Conservation (phyloP, 2,888 invertebrate species). For the Patella pellucida region DNA sequence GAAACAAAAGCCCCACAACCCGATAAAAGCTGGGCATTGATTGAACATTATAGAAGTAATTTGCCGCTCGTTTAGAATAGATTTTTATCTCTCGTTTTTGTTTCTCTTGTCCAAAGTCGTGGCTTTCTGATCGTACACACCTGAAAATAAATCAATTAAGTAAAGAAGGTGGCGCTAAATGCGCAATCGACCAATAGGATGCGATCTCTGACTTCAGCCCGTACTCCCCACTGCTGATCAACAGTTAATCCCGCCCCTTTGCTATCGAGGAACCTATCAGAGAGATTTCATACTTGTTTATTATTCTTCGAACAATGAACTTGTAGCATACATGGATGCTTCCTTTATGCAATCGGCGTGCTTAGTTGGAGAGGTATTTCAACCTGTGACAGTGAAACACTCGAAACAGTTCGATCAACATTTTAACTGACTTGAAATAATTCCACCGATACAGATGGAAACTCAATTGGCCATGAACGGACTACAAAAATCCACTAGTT, state of each 20-base stretch:
- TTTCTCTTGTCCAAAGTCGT: slow-evolving; percentile 2
- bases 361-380: slow-evolving; percentile 6
- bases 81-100: background rate
- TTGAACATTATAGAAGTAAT: slow-evolving; percentile 5
- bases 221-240: background rate
- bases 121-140: slow-evolving; percentile 9
- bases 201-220: too few species aligned
- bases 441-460: slow-evolving; percentile 46
- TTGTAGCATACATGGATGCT: slow-evolving; percentile 7
- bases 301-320: background rate
- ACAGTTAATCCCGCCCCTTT: background rate
- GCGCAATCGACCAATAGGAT: too few species aligned
- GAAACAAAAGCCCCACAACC: background rate
- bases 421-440: slow-evolving; percentile 2
- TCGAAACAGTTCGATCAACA: slow-evolving; percentile 7
- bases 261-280: background rate
- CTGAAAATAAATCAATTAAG: slow-evolving; percentile 5
- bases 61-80: slow-evolving; percentile 9
- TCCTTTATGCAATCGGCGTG: slow-evolving; percentile 10
- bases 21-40: slow-evolving; percentile 5
- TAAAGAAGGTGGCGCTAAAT: too few species aligned
- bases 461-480: slow-evolving; percentile 75
- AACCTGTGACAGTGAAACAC: slow-evolving; percentile 7
- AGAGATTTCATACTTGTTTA: background rate
- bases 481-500: slow-evolving; percentile 84